phyloP scores from a whole-genome alignment of 1,140 invertebrate species.

The Coptotermes formosanus region DNA sequence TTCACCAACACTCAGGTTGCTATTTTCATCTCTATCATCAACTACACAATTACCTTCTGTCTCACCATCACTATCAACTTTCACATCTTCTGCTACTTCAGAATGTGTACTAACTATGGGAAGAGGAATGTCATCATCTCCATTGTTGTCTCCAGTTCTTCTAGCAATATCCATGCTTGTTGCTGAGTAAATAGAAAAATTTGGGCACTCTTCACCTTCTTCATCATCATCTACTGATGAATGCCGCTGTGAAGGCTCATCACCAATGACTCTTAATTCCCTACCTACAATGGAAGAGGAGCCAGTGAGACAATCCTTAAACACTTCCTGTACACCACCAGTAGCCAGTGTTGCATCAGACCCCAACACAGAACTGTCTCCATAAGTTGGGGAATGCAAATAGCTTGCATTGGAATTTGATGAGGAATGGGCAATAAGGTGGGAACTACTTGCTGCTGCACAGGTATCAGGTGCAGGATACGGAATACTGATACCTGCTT shows the following conservation, averaged over 20 bases:
- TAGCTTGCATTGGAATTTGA: constrained; percentile 25
- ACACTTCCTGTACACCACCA: constrained; percentile 17
- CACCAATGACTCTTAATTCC: neutral
- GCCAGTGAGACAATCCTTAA: neutral
- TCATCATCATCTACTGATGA: constrained; percentile 51
- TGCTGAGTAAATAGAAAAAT: constrained; percentile 78
- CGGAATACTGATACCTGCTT: neutral
- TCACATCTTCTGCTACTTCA: neutral
- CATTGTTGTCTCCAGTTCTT: constrained; percentile 37
- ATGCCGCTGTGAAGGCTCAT: neutral
- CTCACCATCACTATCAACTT: neutral
- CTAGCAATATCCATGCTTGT: constrained; percentile 73
- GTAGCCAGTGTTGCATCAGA: neutral
- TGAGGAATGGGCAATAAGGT: constrained; percentile 11
- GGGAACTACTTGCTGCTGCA: constrained; percentile 3
- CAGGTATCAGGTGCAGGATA: neutral
- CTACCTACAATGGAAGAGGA: neutral
- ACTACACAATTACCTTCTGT: neutral
- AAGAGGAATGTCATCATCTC: neutral
- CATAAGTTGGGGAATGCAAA: constrained; percentile 17
- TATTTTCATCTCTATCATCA: constrained; percentile 37
- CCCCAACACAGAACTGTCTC: constrained; percentile 13
- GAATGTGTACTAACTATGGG: neutral
- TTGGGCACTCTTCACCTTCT: constrained; percentile 72
- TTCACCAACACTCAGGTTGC: neutral